Conservation (phyloP, 2,113 vertebrate species). For the Nothoprocta perdicaria region DNA sequence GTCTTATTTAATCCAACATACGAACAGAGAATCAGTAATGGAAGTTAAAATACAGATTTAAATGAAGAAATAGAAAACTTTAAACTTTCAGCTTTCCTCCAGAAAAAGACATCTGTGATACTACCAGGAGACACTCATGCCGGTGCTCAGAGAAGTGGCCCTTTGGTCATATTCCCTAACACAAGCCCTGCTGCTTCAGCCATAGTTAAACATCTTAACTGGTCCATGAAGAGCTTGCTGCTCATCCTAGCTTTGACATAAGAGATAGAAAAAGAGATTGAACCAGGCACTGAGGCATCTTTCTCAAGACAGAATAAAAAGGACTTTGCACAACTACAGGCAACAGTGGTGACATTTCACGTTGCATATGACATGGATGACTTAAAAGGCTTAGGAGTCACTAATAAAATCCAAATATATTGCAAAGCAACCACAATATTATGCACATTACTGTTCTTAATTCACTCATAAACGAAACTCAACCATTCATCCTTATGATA, state of each 20-base stretch:
- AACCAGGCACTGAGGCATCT: too few relatives aligned
- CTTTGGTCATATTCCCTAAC: too few relatives aligned
- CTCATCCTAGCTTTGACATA: too few relatives aligned
- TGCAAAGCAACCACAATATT: background rate
- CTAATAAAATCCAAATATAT: background rate
- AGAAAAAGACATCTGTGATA: too few relatives aligned
- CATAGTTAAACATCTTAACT: too few relatives aligned
- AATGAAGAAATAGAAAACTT: background rate
- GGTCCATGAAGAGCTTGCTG: too few relatives aligned
- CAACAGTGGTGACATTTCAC: background rate
- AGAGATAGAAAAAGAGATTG: too few relatives aligned
- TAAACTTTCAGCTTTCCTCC: background rate
- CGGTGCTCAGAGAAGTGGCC: too few relatives aligned
- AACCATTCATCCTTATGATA: background rate
- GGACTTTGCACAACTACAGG: too few relatives aligned
- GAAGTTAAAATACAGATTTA: background rate
- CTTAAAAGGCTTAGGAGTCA: background rate
- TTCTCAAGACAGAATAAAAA: too few relatives aligned
- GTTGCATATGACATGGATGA: rapidly evolving
- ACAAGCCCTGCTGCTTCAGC: too few relatives aligned
- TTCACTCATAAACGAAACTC: background rate
- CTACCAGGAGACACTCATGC: too few relatives aligned
- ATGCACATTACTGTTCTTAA: background rate
- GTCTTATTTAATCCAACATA: background rate
- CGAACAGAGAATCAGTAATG: background rate